Conservation (phyloP, 2,113 vertebrate genomes). For the Gavia stellata region DNA sequence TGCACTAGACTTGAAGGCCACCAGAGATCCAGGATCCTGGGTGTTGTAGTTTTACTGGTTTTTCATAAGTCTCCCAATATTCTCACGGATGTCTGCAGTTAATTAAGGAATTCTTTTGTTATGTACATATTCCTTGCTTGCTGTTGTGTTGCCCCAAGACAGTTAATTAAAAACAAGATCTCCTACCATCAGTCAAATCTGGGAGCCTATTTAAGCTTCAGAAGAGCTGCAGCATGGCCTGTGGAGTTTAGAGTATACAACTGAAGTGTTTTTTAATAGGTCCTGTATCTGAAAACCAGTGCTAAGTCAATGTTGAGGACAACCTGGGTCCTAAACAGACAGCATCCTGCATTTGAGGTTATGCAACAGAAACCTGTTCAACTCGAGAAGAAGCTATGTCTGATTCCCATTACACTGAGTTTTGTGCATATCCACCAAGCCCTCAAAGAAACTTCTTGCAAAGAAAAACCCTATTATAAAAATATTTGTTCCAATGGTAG, state of each 20-base stretch:
- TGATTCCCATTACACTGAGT: neutral
- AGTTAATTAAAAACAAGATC: neutral
- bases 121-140: neutral
- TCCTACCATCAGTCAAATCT: neutral
- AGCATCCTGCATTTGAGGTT: neutral
- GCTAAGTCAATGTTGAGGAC: neutral
- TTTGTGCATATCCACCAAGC: neutral
- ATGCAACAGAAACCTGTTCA: neutral
- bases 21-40: neutral
- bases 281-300: neutral
- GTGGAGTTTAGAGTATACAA: neutral
- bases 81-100: neutral
- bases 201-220: neutral
- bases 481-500: neutral
- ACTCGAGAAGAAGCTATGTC: neutral
- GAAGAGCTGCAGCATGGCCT: neutral
- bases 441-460: too few relatives aligned
- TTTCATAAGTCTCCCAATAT: accelerated
- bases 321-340: neutral
- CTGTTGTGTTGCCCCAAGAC: neutral
- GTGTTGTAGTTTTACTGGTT: neutral
- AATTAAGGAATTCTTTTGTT: neutral
- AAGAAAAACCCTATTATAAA: neutral
- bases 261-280: neutral
- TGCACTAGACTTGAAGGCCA: neutral